A percentile compares a stretch with the other conserved stretches of the same genome.
These are phyloP conservation scores for Mus caroli DNA, from an alignment of 2,797 vertebrate genomes.

Conservation along the genomic window DNA sequence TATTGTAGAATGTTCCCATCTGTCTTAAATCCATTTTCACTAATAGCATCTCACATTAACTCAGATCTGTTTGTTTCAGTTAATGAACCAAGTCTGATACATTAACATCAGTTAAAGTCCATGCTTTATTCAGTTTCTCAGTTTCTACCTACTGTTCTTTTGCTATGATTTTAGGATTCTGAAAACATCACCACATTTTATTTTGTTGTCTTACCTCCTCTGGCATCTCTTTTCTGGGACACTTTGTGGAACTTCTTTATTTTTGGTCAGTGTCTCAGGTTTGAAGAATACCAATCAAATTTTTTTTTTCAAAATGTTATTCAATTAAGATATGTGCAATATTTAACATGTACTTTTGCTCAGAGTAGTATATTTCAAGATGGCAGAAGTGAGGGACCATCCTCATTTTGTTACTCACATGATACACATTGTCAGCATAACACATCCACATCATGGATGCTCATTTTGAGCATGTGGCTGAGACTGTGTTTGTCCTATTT, in stretches of 20 bases:
- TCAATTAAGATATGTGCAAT: background rate
- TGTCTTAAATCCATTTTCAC: background rate
- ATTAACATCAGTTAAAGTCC: constrained; percentile 8
- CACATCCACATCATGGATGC: background rate
- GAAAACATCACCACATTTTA: background rate
- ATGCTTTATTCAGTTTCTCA: constrained; percentile 39
- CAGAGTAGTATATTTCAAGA: background rate
- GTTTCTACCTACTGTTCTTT: background rate
- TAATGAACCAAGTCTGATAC: constrained; percentile 19
- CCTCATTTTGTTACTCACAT: background rate
- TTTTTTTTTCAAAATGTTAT: background rate
- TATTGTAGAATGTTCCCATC: background rate
- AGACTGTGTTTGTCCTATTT: background rate
- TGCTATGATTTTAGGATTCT: background rate
- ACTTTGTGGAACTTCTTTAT: constrained; percentile 18
- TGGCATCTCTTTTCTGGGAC: background rate
- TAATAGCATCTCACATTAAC: constrained; percentile 29
- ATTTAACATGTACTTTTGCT: background rate
- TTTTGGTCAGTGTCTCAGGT: background rate
- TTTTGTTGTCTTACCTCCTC: background rate
- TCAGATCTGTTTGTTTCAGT: background rate
- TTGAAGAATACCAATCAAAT: background rate
- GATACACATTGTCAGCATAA: background rate
- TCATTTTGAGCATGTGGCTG: background rate
- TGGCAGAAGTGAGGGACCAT: background rate